A percentile compares a stretch with the other conserved stretches of the same genome.
phyloP scores from a whole-genome alignment of 2,113 vertebrate species.

The Thamnophis sirtalis region DNA sequence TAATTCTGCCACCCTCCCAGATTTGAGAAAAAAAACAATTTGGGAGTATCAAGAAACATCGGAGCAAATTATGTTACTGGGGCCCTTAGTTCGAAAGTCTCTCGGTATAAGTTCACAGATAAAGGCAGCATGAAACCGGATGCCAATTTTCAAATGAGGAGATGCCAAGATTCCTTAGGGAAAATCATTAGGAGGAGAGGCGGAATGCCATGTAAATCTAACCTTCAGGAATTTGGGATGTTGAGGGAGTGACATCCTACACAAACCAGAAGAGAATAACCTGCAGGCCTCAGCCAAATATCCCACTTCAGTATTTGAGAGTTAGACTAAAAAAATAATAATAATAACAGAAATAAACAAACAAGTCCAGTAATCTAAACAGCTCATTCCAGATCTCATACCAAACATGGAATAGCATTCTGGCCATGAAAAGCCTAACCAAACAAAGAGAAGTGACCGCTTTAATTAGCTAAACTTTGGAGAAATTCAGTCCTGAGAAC shows the following conservation, averaged over 20 bases:
- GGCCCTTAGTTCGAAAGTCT: background rate
- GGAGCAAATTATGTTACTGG: background rate
- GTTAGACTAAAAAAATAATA: background rate
- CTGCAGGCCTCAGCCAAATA: background rate
- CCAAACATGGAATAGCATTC: background rate
- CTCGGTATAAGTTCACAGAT: background rate
- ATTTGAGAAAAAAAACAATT: background rate
- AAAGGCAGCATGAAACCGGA: background rate
- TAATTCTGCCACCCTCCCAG: background rate
- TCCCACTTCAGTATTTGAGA: background rate
- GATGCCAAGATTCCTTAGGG: background rate
- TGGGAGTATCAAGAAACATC: background rate
- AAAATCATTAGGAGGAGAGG: background rate
- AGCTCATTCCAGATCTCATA: background rate
- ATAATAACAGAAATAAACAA: background rate
- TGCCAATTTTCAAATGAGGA: background rate
- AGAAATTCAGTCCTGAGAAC: background rate
- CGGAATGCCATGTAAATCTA: background rate
- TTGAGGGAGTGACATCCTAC: background rate
- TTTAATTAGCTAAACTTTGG: background rate
- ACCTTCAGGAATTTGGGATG: background rate
- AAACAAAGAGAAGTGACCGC: background rate
- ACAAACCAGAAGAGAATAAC: background rate
- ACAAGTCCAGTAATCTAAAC: background rate
- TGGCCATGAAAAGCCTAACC: background rate